Base-by-base conservation (phyloP, 1,140 invertebrate genomes). In the Pseudomyrmex pallidus region DNA sequence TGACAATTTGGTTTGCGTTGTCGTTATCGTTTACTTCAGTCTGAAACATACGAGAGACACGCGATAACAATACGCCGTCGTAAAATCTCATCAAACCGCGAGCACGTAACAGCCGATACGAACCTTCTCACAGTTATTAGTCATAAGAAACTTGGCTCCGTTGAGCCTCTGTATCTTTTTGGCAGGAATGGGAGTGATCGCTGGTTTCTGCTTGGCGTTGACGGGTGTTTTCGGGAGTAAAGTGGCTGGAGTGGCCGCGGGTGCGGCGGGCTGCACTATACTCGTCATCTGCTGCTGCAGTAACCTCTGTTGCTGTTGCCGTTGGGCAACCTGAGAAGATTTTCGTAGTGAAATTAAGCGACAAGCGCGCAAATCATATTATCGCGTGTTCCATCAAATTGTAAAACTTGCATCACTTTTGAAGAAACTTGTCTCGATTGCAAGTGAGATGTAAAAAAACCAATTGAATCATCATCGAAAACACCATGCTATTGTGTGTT, bases 301-400 rank as follows among this genome's bases (percentile, higher is more conserved):
- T 85, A 96, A 90, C 90, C 94, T 94, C 85, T 95, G 95, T 83
- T 95, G 95, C 87, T 96, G 95, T 90, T 96, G 95, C 8, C 95
- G 93, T 85, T 96, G 96, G 78, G 95, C 95, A 82, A 96, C 95
- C 96, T 96, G 87, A 35, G 54, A 7, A 59, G 77, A 54, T 8
- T 20, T 48, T 15, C 12, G 5, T 35, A 15, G 8, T 61, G 15
- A 72, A 48, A 17, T 80, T 70, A 64, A 84, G 59, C 52, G 46
- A 8, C 1, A 22, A 82, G 35, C 44, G 56, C 52, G 35, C 5
- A 64, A 44, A 44, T 72, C 15, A 0, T 2, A 67, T 17, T 62
- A 8, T 8, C 57, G 57, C 10, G 0, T 46, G 63, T 15, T 67
- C 2, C 56, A 20, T 35, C 35, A 35, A 35, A 35, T 1, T 9